These are phyloP conservation scores for Aphodius sticticus DNA, from an alignment of 2,888 invertebrate species.

Conservation along the genomic window DNA sequence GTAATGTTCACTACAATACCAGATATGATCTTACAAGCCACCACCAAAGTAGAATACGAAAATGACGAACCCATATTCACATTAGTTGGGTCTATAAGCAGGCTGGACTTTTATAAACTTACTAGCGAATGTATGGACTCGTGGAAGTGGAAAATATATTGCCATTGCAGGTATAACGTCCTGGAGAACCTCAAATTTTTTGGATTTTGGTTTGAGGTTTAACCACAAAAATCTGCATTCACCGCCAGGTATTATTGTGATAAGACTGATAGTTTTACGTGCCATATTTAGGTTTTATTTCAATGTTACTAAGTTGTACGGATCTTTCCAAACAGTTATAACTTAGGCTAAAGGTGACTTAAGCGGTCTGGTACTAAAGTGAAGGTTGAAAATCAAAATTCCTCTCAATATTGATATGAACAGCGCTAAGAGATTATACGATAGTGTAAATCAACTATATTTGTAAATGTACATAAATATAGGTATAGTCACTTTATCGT, in stretches of 20 bases:
- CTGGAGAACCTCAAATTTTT: constrained; percentile 34
- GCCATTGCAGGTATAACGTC: constrained; percentile 59
- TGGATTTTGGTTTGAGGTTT: constrained; percentile 37
- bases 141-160: constrained; percentile 66
- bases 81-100: constrained; percentile 69
- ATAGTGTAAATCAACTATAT: no score
- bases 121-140: constrained; percentile 65
- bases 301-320: neutral
- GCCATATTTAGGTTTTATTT: constrained; percentile 9
- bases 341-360: no score
- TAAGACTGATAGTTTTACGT: constrained; percentile 19
- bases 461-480: neutral
- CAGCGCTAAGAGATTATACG: no score
- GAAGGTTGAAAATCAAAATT: no score
- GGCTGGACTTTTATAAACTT: constrained; percentile 64
- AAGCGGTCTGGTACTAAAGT: no score
- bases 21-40: constrained; percentile 75
- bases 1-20: constrained; percentile 75
- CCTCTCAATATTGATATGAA: no score
- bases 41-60: constrained; percentile 61
- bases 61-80: constrained; percentile 49
- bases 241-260: neutral
- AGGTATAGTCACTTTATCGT: neutral
- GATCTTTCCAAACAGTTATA: no score
- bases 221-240: constrained; percentile 9